Evolutionary conservation across 2,113 vertebrate species (phyloP), one percentile per base, ranked within the genome.

Genomic region (Bubo scandiacus): DNA sequence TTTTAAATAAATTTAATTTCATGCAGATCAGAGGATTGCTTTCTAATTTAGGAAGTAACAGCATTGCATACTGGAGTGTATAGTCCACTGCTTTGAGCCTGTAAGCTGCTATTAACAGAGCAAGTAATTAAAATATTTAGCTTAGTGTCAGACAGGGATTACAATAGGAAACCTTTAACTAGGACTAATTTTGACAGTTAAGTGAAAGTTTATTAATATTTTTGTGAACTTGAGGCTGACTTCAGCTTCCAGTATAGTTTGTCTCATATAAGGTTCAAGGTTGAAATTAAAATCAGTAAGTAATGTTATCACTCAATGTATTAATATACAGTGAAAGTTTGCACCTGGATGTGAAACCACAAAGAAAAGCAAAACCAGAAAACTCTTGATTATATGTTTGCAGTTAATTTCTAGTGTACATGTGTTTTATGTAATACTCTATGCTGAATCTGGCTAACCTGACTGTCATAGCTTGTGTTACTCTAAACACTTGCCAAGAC

Each of bases 41-140:
- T 92, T 89, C 77, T 95, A 87, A 91, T 89, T 89, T 91, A 30
- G 61, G 51, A 59, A 89, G 49, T 22, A 55, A 63, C 16, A 77
- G 18, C 54, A 49, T 21, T 77, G 62, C 45, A 34, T 91, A n/a
- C 16, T 49, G 54, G 71, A 96, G 25, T 62, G 25, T 57, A 47
- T 38, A 91, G 87, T 85, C 70, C 78, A 73, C 70, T 94, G 62
- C 84, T 72, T 66, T 93, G 70, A 94, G 74, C 67, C 70, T 77
- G 47, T 68, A 96, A 91, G 23, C 68, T 84, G 51, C 57, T 92
- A 71, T 78, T 95, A 96, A 67, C 59, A 71, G 63, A 89, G 21
- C 29, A 88, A 86, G 75, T 84, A 91, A 89, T 84, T 92, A 95
- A 81, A 95, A 91, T 91, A 92, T 87, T 96, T 86, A 94, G 68